Evolutionary conservation across 30 jellyfish, hydroid and myxozoan species (phyloP).

Genomic region (Rhopilema esculentum): DNA sequence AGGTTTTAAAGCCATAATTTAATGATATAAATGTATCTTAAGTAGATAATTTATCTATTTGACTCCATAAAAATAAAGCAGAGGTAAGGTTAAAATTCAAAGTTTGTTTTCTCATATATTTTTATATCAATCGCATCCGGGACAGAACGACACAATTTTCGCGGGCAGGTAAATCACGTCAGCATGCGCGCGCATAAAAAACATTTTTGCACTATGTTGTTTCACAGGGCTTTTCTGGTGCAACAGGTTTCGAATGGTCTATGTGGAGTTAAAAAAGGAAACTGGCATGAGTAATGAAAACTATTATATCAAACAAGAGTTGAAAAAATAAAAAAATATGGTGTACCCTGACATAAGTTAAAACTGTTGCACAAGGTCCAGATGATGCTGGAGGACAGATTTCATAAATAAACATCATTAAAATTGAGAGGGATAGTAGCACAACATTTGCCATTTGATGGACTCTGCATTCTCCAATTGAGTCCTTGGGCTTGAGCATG

Average conservation of each 20-base stretch:
- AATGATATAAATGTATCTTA: too few relatives aligned
- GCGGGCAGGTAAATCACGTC: too few relatives aligned
- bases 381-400: neutral
- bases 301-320: constrained; percentile 2
- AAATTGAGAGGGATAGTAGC: constrained; percentile 7
- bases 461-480: constrained; percentile 3
- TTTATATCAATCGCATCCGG: too few relatives aligned
- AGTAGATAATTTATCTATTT: too few relatives aligned
- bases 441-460: constrained; percentile 18
- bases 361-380: neutral
- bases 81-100: too few relatives aligned
- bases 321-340: neutral
- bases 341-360: constrained; percentile 1
- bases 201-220: too few relatives aligned
- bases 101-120: too few relatives aligned
- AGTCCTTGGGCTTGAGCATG: neutral
- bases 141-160: too few relatives aligned
- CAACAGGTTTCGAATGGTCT: neutral
- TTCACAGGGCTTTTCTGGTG: neutral
- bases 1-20: too few relatives aligned
- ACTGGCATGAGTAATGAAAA: neutral
- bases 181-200: too few relatives aligned
- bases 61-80: too few relatives aligned
- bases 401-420: neutral
- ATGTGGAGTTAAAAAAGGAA: neutral